Base-by-base conservation (phyloP, 2,888 invertebrate genomes). In the Phymatocera aterrima region DNA sequence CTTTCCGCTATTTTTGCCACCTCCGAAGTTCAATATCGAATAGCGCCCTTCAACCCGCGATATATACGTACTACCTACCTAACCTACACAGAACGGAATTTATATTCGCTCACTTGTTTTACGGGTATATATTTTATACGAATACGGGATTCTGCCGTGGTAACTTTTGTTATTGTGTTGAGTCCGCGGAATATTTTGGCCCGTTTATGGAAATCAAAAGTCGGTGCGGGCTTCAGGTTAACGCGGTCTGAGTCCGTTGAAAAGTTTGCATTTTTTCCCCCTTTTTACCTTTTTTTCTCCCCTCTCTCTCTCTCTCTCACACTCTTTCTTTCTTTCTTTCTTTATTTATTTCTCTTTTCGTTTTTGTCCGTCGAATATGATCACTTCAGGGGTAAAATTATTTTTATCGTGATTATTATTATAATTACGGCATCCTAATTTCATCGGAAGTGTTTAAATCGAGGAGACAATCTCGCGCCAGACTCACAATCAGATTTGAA, bases 91-190 rank as follows among this genome's bases (percentile, higher is more conserved):
- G 68, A 5, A 6, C 4, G n/a, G 51, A 72, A 51, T 72, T 72
- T 72, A 72, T 48, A 72, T 72, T 72, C 70, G 48, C 70, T 51
- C 48, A 72, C 70, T 72, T 72, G 70, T 72, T 72, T 72, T 72
- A 34, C 70, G 28, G 48, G 34, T 72, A 60, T 28, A n/a, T n/a
- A n/a, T n/a, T n/a, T n/a, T n/a, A n/a, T n/a, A 72, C 70, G 70
- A 72, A 51, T 51, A 51, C 48, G 70, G 51, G 31, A 48, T 72
- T 72, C n/a, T 48, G 31, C 31, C 34, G n/a, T 21, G 12, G 43
- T 72, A 72, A 72, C 70, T 72, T 72, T 72, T 51, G 70, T 72
- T 72, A 72, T 72, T 72, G 34, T 43, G 70, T 72, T 72, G 48
- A 72, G n/a, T 31, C 70, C 31, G 70, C 70, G n/a, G 70, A 72